phyloP scores from a whole-genome alignment of 2,113 vertebrate species.

The Benitochromis conjunctus region DNA sequence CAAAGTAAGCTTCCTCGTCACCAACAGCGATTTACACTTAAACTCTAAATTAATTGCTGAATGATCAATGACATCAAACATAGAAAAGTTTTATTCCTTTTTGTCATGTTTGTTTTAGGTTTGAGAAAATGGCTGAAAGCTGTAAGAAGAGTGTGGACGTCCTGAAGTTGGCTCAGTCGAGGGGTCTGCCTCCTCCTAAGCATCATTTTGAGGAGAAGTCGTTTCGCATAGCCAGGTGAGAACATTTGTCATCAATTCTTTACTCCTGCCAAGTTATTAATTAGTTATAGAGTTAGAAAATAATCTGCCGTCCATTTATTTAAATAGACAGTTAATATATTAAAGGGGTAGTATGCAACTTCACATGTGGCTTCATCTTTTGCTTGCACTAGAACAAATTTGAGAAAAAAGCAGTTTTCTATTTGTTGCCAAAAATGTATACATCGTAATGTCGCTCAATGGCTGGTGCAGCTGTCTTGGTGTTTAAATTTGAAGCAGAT shows the following conservation, averaged over 20 bases:
- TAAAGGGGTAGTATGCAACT: background rate
- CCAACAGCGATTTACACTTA: background rate
- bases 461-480: background rate
- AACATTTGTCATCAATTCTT: background rate
- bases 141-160: slow-evolving; percentile 90
- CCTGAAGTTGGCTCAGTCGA: slow-evolving; percentile 84
- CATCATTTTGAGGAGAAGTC: slow-evolving; percentile 92
- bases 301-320: background rate
- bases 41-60: background rate
- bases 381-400: background rate
- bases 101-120: slow-evolving; percentile 54
- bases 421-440: background rate
- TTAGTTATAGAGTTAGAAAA: background rate
- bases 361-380: background rate
- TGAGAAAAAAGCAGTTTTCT: background rate
- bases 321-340: background rate
- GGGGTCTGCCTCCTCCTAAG: slow-evolving; percentile 85
- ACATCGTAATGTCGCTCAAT: background rate
- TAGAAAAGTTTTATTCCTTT: background rate
- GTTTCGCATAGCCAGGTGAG: slow-evolving; percentile 87
- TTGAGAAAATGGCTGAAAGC: slow-evolving; percentile 88
- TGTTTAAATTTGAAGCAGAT: background rate
- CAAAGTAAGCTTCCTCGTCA: slow-evolving; percentile 74
- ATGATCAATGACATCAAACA: background rate
- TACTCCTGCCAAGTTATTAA: background rate